phyloP scores from a whole-genome alignment of 2,888 invertebrate species.

The Morpho achilles region DNA sequence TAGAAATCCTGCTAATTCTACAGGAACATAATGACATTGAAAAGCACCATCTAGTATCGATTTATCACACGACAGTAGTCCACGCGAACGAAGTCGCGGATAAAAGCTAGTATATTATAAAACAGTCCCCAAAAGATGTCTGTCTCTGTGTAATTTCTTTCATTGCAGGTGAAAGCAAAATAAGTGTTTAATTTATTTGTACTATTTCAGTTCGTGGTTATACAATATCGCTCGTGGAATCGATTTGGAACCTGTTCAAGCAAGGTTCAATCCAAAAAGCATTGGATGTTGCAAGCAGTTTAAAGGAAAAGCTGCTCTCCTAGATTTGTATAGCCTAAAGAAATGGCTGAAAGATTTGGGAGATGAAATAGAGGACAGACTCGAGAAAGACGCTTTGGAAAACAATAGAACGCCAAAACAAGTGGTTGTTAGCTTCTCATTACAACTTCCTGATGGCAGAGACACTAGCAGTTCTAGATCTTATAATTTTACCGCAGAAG shows the following conservation, averaged over 20 bases:
- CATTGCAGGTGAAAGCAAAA: background rate
- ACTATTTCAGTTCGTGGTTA: conserved; percentile 84
- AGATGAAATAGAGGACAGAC: conserved; percentile 89
- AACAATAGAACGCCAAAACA: conserved; percentile 89
- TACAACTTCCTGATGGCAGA: conserved; percentile 72
- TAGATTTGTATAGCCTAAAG: conserved; percentile 81
- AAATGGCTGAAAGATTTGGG: conserved; percentile 91
- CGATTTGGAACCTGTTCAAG: conserved; percentile 91
- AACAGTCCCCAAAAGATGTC: too few relatives aligned
- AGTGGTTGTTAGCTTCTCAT: conserved; percentile 86
- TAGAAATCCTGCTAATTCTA: too few relatives aligned
- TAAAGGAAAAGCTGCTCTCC: conserved; percentile 87
- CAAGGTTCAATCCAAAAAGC: conserved; percentile 92
- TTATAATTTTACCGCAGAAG: conserved; percentile 75
- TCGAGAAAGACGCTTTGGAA: conserved; percentile 88
- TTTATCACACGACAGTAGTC: too few relatives aligned
- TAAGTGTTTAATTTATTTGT: too few relatives aligned
- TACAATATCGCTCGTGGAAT: conserved; percentile 92
- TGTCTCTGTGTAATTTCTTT: background rate
- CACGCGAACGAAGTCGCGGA: too few relatives aligned
- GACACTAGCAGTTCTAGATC: conserved; percentile 83
- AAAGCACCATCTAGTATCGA: too few relatives aligned
- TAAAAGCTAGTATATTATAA: too few relatives aligned
- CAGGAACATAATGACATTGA: too few relatives aligned
- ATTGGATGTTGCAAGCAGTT: conserved; percentile 98